Conservation (phyloP, 2,113 vertebrate genomes). For the Murina feae region DNA sequence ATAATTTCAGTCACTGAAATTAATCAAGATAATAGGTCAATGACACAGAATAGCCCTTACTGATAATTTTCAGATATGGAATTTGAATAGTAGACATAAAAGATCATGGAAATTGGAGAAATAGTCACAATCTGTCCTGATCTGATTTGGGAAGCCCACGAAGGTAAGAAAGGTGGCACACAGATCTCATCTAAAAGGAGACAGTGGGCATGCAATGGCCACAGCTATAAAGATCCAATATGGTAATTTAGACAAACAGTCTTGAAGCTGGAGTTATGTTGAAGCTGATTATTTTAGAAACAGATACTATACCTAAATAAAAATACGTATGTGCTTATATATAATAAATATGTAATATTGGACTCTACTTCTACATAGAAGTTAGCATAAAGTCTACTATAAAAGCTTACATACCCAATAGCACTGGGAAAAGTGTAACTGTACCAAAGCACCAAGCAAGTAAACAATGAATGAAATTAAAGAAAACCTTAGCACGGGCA, state of each 20-base stretch:
- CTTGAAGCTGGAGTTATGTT: neutral
- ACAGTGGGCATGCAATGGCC: neutral
- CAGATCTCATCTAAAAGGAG: neutral
- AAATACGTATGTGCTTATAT: neutral
- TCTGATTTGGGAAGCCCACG: neutral
- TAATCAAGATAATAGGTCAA: neutral
- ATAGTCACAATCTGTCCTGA: neutral
- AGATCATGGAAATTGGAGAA: neutral
- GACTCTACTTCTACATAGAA: neutral
- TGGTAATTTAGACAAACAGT: neutral
- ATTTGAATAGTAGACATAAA: neutral
- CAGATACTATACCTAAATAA: neutral
- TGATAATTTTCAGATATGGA: neutral
- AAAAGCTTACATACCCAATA: neutral
- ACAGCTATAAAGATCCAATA: neutral
- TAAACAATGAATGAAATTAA: neutral
- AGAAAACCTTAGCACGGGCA: neutral
- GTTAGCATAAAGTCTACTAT: neutral
- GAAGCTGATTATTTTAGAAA: constrained; percentile 5
- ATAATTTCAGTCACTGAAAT: neutral
- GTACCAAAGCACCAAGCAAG: neutral
- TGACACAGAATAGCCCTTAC: neutral
- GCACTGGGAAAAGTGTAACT: neutral
- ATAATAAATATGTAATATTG: neutral
- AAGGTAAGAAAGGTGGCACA: neutral